Evolutionary conservation across 2,888 invertebrate species (phyloP), one percentile per base, ranked within the genome.

Genomic region (Dryobota labecula): DNA sequence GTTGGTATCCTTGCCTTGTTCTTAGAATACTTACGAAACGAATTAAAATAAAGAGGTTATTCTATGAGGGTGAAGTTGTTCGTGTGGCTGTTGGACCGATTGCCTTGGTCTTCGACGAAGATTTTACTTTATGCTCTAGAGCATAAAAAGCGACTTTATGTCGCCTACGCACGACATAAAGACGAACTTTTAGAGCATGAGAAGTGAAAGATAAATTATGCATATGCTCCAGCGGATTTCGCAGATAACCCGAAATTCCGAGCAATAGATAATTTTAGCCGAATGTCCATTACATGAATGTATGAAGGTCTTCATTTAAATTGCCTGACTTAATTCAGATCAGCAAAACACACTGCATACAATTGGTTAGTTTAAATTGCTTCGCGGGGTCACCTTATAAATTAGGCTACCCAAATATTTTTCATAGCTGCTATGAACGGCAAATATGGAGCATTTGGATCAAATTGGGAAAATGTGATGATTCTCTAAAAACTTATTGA

Each of bases 291-390:
- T 27, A 33, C 45, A 38, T 27, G 4, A 27, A 47, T 68, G 9
- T 24, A 33, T 68, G 60, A 68, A 68, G 74, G 74, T 74, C 68
- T 68, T 43, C 15, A 61, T 74, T 57, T n/a, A 36, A 58, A 76
- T 36, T 11, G 49, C 51, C 15, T 27, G 38, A 65, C n/a, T 24
- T 73, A 60, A 73, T 73, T 54, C 43, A 53, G 51, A 60, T 49
- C 45, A 58, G 13, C 41, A 66, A 36, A 62, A 47, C 62, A 51
- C 60, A 77, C 57, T 53, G 4, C 61, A 77, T 30, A 49, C 67
- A 76, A 72, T 73, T 76, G 62, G 43, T 30, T 54, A 43, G 63
- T 72, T 72, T 76, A 76, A 76, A 76, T 77, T 72, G 41, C 11
- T 73, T 60, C 9, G 73, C 62, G 51, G 47, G 76, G 76, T 71